Evolutionary conservation across 1,140 invertebrate genomes (phyloP), one percentile per base, ranked within the genome.

Genomic region (Asbolus verrucosus): DNA sequence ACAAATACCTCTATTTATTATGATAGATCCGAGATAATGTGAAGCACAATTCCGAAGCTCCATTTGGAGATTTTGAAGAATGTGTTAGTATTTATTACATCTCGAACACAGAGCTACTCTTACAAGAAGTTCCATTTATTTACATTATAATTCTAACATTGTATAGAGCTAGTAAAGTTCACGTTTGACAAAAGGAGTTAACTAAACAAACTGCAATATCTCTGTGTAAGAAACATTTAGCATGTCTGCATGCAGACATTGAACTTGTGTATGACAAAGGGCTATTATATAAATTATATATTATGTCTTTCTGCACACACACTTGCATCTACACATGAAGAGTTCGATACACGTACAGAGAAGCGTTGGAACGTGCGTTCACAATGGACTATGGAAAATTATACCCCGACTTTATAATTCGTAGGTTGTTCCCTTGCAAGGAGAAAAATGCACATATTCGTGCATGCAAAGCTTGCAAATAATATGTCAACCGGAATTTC

Each of bases 261-360:
- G 70, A 72, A 72, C 70, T 68, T 62, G 59, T 8, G 13, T 72
- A 59, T 72, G 70, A 72, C 70, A 72, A 72, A 72, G 66, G 70
- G 65, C 65, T 63, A 72, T 72, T 72, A 72, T 72, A 72, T 72
- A 68, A 72, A 72, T 72, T 71, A 71, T 63, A 71, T 62, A 68
- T 68, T 39, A 62, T 62, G 59, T 62, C 36, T 24, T 36, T 62
- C 30, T 54, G 46, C 46, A 54, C 46, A 54, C 46, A 27, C 21
- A 36, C 11, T 24, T 61, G 33, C 19, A 46, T 61, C 21, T 18
- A 61, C 59, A 62, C 59, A 62, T 62, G 27, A 61, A 33, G 27
- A 61, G 3, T 36, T 61, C 59, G 59, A 13, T 61, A 18, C 33
- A 61, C 43, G 46, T 54, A 30, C 5, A 16, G 54, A 33, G 54